Evolutionary conservation across 2,113 vertebrate genomes (phyloP).

Genomic region (Sturnus vulgaris): DNA sequence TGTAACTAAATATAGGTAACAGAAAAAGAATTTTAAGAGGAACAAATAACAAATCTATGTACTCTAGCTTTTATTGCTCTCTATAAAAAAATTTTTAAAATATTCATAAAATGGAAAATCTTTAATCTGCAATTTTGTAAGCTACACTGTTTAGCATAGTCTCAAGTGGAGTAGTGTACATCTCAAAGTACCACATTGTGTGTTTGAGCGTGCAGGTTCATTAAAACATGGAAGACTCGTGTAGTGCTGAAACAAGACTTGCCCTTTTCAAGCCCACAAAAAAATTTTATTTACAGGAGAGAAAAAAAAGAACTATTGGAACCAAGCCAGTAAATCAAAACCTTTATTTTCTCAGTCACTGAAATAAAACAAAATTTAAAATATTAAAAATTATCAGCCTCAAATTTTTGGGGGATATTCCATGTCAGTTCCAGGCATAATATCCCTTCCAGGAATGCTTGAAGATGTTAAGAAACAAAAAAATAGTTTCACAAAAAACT

Average conservation of each 20-base stretch:
- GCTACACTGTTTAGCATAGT: neutral
- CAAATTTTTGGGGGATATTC: neutral
- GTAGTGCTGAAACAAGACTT: neutral
- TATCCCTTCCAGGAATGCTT: neutral
- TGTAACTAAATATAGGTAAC: neutral
- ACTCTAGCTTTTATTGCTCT: neutral
- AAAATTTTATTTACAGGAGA: neutral
- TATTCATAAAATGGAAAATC: neutral
- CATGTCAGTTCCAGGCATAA: neutral
- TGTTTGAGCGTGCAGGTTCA: neutral
- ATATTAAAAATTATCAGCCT: neutral
- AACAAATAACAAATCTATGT: fast-evolving
- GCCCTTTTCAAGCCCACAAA: neutral
- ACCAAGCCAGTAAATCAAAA: neutral
- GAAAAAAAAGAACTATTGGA: neutral
- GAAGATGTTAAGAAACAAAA: neutral
- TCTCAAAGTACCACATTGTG: neutral
- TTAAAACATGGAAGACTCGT: neutral
- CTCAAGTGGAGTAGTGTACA: neutral
- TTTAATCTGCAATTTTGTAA: neutral
- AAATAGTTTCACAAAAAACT: neutral
- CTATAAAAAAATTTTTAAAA: neutral
- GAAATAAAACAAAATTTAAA: neutral
- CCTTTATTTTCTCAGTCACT: neutral
- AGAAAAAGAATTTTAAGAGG: neutral